Base-by-base conservation (phyloP, 2,797 vertebrate species). In the Ceyx erithaca region DNA sequence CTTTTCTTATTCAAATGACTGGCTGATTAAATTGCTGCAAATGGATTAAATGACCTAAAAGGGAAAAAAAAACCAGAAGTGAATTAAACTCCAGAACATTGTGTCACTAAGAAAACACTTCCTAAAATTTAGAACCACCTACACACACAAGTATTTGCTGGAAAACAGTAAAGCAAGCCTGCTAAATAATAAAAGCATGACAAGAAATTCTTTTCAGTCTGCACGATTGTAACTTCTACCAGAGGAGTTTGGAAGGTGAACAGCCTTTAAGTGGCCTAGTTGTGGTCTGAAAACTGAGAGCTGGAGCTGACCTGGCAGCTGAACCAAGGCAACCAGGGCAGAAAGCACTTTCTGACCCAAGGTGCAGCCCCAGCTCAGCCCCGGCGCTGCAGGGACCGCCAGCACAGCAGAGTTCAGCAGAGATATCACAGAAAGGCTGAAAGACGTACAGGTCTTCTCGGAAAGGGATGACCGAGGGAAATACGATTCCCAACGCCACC, bases 401-500 rank as follows among this genome's bases (percentile, higher is more conserved):
- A 9, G 12, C 3, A 17, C 25, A n/a, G 17, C 54, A 10, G 9
- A 25, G 8, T 5, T 70, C 1, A 9, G 25, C 37, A 4, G 10
- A 21, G 7, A 19, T 3, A 28, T 19, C 37, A 26, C 23, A 4
- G 22, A 4, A 25, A 70, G 10, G n/a, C n/a, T 3, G 9, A 31
- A 30, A 8, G 9, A 17, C 1, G 1, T 1, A 30, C 30, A 78
- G 8, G 9, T 3, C 7, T 13, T 62, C 67, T 11, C 4, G 40
- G 18, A 14, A 7, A n/a, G 14, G 8, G 7, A 2, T 3, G 9
- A 7, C 14, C 0, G 26, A 58, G 22, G 19, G 40, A 21, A 93
- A 52, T 1, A 4, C 0, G 6, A 20, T 49, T 26, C 52, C 28
- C 59, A n/a, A 30, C 0, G 2, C n/a, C 52, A 26, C 2, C 14